Percentiles rank a stretch among this genome's conserved stretches.
phyloP scores from a whole-genome alignment of 92 coral and sea anemone genomes.

The Zoanthus solanderi region DNA sequence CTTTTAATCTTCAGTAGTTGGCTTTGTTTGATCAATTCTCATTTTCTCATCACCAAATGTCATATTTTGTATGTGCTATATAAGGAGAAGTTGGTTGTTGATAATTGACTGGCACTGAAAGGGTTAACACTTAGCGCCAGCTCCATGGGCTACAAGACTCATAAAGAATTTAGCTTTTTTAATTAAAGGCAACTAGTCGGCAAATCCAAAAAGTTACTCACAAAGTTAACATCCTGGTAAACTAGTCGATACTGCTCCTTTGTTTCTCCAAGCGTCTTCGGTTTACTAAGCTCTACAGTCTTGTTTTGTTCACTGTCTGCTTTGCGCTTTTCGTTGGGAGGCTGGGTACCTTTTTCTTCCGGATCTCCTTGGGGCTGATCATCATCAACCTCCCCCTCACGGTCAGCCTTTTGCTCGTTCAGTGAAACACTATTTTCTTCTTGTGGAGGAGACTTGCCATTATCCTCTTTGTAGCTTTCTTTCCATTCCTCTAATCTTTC shows the following conservation, averaged over 20 bases:
- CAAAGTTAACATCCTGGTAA: constrained; percentile 78
- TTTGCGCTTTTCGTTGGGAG: neutral
- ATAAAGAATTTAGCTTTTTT: no score
- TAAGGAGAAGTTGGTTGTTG: no score
- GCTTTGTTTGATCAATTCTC: no score
- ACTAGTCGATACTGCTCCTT: constrained; percentile 67
- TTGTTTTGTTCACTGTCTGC: neutral
- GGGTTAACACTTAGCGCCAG: no score
- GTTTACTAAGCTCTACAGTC: neutral
- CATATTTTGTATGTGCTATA: no score
- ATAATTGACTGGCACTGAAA: no score
- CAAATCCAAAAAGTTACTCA: constrained; percentile 43
- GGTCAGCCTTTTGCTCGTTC: constrained; percentile 7
- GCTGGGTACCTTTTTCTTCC: neutral
- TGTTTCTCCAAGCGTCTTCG: constrained; percentile 43
- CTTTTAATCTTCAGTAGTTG: no score
- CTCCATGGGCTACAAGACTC: neutral
- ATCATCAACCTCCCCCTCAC: constrained; percentile 13
- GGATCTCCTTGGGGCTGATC: neutral
- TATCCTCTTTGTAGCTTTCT: neutral
- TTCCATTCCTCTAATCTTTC: constrained; percentile 45
- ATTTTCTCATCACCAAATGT: no score
- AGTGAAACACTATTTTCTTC: neutral
- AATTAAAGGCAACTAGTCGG: no score
- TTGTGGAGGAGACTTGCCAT: neutral